Evolutionary conservation across 2,888 invertebrate genomes (phyloP).

Genomic region (Cantharis rustica): DNA sequence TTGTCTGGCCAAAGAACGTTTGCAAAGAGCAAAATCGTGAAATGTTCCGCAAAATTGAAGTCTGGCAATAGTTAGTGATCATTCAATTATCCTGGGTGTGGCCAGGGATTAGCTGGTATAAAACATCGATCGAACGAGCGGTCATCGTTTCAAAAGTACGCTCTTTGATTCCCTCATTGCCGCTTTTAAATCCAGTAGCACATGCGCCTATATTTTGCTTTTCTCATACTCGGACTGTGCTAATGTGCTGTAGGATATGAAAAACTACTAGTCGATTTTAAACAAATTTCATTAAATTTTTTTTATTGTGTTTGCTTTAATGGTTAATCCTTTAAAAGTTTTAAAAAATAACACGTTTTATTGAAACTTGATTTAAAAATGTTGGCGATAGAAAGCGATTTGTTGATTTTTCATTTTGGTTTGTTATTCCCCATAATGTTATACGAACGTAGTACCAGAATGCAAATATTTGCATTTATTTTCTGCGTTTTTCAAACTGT

Average conservation of each 20-base stretch:
- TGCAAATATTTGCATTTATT: slow-evolving; percentile 31
- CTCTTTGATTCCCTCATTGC: slow-evolving; percentile 58
- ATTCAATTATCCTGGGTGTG: slow-evolving; percentile 59
- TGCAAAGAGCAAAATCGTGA: background rate
- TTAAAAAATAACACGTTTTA: slow-evolving; percentile 27
- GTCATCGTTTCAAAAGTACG: slow-evolving; percentile 59
- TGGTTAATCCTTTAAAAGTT: background rate
- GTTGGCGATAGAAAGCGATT: slow-evolving; percentile 45
- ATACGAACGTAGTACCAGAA: slow-evolving; percentile 24
- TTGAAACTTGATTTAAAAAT: slow-evolving; percentile 40
- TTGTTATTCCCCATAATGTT: slow-evolving; percentile 28
- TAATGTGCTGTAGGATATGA: slow-evolving; percentile 46
- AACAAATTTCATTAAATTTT: slow-evolving; percentile 23
- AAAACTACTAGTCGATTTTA: slow-evolving; percentile 38
- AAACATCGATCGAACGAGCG: slow-evolving; percentile 59
- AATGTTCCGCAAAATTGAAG: slow-evolving; percentile 31
- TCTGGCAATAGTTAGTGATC: slow-evolving; percentile 52
- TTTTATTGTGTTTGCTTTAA: background rate
- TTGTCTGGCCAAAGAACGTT: background rate
- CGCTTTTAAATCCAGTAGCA: slow-evolving; percentile 53
- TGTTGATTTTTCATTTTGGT: slow-evolving; percentile 43
- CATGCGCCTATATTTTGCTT: slow-evolving; percentile 45
- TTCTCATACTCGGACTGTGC: slow-evolving; percentile 44
- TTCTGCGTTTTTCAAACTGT: slow-evolving; percentile 23
- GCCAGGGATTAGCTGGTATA: slow-evolving; percentile 56